Percentiles rank a stretch among this genome's conserved stretches.
phyloP scores from a whole-genome alignment of 2,113 vertebrate species.

The Perca flavescens region DNA sequence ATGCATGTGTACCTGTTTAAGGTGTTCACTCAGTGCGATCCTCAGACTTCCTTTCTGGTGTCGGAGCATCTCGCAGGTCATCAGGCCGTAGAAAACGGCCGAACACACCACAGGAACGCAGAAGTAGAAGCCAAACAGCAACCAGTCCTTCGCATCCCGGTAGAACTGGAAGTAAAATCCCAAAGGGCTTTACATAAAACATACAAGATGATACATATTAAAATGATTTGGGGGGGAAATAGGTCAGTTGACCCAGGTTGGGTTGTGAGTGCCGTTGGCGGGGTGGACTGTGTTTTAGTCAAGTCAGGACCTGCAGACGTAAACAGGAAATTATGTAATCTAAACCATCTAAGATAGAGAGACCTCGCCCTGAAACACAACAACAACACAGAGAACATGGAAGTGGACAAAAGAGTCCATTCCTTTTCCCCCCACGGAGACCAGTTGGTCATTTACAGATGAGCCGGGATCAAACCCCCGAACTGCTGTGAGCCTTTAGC shows the following conservation, averaged over 20 bases:
- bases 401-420: neutral
- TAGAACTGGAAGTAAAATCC: constrained; percentile 86
- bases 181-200: no score
- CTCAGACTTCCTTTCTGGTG: constrained; percentile 91
- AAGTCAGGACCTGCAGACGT: constrained; percentile 3
- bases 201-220: no score
- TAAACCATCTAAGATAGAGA: constrained; percentile 18
- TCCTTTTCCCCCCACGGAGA: neutral
- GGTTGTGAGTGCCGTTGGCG: neutral
- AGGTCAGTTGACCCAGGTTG: constrained; percentile 27
- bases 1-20: constrained; percentile 89
- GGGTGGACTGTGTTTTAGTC: constrained; percentile 5
- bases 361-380: constrained; percentile 30
- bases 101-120: constrained; percentile 92
- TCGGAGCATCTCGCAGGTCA: constrained; percentile 94
- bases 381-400: neutral
- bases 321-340: constrained; percentile 62
- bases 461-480: no score
- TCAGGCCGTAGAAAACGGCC: constrained; percentile 93
- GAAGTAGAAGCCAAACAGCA: constrained; percentile 98
- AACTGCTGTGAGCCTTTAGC: no score
- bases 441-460: no score
- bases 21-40: constrained; percentile 92
- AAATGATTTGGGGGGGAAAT: no score
- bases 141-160: constrained; percentile 92